Conservation (phyloP, 2,888 invertebrate genomes). For the Ceriagrion tenellum region DNA sequence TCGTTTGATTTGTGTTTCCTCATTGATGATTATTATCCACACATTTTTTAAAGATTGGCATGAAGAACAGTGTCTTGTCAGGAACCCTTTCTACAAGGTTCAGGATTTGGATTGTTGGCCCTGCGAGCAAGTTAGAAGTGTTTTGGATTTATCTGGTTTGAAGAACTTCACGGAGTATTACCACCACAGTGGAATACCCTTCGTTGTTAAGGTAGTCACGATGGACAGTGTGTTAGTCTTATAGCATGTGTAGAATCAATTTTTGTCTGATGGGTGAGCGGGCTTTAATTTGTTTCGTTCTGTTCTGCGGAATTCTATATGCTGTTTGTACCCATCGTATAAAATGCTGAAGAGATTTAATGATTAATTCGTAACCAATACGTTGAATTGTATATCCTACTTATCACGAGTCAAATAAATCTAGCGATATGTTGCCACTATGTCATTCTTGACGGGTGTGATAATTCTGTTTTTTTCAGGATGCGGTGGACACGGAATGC, state of each 20-base stretch:
- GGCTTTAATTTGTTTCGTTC: no score
- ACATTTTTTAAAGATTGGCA: conserved; percentile 83
- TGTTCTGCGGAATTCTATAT: no score
- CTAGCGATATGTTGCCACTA: no score
- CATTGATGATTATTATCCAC: neutral
- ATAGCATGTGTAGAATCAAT: no score
- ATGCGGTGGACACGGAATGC: conserved; percentile 76
- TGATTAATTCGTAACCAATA: no score
- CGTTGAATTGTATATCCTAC: no score
- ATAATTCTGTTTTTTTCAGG: neutral
- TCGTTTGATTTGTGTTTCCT: neutral
- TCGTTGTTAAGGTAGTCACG: conserved; percentile 78
- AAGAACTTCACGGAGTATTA: conserved; percentile 78
- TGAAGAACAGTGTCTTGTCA: conserved; percentile 90
- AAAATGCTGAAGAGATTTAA: no score
- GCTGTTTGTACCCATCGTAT: no score
- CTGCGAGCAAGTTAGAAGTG: conserved; percentile 85
- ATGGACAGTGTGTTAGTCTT: no score
- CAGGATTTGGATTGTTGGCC: conserved; percentile 93
- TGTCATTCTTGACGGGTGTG: no score
- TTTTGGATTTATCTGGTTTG: conserved; percentile 83
- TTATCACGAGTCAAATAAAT: neutral
- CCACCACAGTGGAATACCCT: conserved; percentile 81
- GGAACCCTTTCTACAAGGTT: conserved; percentile 91
- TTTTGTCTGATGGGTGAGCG: no score